phyloP scores from a whole-genome alignment of 2,113 vertebrate genomes.

The Chrysochloris asiatica region DNA sequence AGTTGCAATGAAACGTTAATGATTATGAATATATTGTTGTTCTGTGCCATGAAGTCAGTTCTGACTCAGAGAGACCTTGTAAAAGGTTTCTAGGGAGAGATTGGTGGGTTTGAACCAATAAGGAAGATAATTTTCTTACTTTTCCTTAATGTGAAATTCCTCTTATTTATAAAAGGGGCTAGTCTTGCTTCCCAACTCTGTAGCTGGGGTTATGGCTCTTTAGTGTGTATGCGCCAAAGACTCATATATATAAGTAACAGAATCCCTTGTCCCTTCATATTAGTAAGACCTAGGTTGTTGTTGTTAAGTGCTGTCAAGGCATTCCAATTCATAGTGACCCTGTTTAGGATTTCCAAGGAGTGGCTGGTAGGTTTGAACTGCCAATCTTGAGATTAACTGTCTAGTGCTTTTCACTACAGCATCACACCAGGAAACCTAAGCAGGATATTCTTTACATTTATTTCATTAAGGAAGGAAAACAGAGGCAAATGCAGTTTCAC shows the following conservation, averaged over 20 bases:
- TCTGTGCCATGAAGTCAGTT: no score
- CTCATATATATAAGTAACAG: neutral
- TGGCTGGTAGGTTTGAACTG: no score
- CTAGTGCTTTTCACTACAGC: no score
- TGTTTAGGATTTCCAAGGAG: no score
- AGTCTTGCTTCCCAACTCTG: neutral
- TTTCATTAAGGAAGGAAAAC: neutral
- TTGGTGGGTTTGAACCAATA: no score
- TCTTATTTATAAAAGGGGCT: neutral
- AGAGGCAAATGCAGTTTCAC: neutral
- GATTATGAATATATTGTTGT: neutral
- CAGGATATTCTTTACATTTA: no score
- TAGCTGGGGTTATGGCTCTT: neutral
- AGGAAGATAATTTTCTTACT: neutral
- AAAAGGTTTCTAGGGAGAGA: no score
- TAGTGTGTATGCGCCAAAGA: neutral
- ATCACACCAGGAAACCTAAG: no score
- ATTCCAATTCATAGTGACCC: no score
- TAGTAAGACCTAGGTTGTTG: neutral
- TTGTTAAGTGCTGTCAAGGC: no score
- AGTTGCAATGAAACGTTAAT: neutral
- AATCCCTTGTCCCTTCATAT: neutral
- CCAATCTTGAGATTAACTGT: no score
- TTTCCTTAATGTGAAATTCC: neutral
- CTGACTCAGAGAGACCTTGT: no score